Evolutionary conservation across 2,797 vertebrate species (phyloP).

Genomic region (Falco columbarius): DNA sequence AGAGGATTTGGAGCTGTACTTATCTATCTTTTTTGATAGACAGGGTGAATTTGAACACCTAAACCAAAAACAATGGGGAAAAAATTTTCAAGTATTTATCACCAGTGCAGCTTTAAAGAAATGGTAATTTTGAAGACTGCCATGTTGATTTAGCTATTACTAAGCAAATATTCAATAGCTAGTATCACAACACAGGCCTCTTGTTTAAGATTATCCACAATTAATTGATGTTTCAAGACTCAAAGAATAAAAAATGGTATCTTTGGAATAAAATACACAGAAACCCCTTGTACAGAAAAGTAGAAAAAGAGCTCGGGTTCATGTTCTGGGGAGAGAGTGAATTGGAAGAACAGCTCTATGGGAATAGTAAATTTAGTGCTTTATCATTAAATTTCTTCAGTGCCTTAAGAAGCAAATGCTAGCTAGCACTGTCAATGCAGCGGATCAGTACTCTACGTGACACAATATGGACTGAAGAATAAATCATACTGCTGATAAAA

Average conservation of each 20-base stretch:
- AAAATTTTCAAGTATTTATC: background rate
- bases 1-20: background rate
- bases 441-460: background rate
- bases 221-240: background rate
- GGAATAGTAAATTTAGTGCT: background rate
- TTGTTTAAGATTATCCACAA: background rate
- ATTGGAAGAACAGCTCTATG: background rate
- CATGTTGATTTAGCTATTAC: background rate
- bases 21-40: background rate
- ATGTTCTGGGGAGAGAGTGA: background rate
- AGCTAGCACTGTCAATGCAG: background rate
- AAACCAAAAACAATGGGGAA: background rate
- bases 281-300: background rate
- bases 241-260: background rate
- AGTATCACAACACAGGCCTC: background rate
- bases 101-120: background rate
- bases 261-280: background rate
- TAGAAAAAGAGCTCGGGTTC: background rate
- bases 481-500: background rate
- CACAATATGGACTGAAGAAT: background rate
- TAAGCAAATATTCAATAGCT: background rate
- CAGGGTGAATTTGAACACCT: background rate
- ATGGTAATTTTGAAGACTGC: background rate
- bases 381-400: background rate
- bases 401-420: background rate